A percentile compares a stretch with the other conserved stretches of the same genome.
These are phyloP conservation scores for Embiotoca jacksoni DNA, from an alignment of 2,113 vertebrate genomes.

Conservation along the genomic window DNA sequence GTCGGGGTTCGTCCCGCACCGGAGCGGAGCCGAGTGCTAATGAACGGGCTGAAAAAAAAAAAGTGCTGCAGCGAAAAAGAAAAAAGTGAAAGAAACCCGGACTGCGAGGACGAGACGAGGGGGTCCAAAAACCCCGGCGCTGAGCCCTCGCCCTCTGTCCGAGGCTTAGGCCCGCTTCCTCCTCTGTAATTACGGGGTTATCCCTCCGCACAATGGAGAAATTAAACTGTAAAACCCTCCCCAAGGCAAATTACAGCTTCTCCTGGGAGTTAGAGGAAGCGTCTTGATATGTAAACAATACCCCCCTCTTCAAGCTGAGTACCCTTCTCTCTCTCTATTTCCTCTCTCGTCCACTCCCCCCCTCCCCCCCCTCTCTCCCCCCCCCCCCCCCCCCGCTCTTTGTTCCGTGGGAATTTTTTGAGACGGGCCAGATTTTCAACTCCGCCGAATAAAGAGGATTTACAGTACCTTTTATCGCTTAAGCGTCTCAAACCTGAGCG, in stretches of 20 bases:
- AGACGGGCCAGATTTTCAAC: constrained; percentile 69
- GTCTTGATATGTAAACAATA: constrained; percentile 80
- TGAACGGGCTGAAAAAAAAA: constrained; percentile 41
- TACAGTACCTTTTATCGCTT: constrained; percentile 64
- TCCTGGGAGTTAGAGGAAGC: constrained; percentile 72
- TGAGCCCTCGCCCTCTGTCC: constrained; percentile 64
- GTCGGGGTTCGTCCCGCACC: no score
- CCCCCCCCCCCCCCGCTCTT: constrained; percentile 26
- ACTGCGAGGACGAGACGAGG: constrained; percentile 4
- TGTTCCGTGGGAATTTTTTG: constrained; percentile 79
- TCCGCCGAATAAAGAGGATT: constrained; percentile 78
- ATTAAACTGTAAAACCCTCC: constrained; percentile 74
- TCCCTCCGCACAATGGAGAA: constrained; percentile 76
- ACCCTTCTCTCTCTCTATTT: constrained; percentile 26
- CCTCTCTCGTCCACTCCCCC: background rate
- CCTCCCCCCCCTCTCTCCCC: background rate
- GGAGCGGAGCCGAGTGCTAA: constrained; percentile 49
- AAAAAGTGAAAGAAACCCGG: constrained; percentile 24
- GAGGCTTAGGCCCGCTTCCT: constrained; percentile 76
- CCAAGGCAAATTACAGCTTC: constrained; percentile 79
- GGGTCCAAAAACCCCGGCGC: constrained; percentile 41
- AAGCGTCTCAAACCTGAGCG: constrained; percentile 61
- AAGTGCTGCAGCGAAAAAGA: constrained; percentile 42
- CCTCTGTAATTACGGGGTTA: constrained; percentile 72
- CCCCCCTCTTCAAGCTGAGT: constrained; percentile 66